A percentile compares a stretch with the other conserved stretches of the same genome.
These are phyloP conservation scores for Sparus aurata DNA, from an alignment of 2,797 vertebrate species.

Conservation along the genomic window DNA sequence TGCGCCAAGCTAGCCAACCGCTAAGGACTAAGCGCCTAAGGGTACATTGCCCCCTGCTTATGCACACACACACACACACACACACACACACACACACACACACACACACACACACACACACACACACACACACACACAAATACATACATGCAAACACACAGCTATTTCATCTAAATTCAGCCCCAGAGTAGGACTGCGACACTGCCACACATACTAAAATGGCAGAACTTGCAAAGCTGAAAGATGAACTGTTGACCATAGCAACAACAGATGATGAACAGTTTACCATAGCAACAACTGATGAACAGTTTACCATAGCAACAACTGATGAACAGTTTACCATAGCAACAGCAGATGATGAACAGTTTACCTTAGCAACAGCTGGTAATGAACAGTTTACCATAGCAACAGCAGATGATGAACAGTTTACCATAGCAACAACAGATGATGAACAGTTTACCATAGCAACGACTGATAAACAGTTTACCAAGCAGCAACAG, in stretches of 20 bases:
- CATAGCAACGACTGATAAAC: not conserved
- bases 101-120: constrained; percentile 29
- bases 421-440: not conserved
- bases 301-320: not conserved
- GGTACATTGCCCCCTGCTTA: constrained; percentile 72
- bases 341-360: not conserved
- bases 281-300: not conserved
- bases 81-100: constrained; percentile 20
- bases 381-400: not conserved
- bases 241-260: constrained; percentile 39
- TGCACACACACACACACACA: constrained; percentile 3
- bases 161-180: constrained; percentile 72
- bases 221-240: constrained; percentile 27
- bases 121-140: constrained; percentile 20
- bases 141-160: constrained; percentile 57
- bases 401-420: constrained; percentile 16
- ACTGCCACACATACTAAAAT: constrained; percentile 66
- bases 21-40: constrained; percentile 80
- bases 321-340: not conserved
- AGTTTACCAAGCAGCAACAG: not conserved
- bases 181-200: constrained; percentile 26
- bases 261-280: constrained; percentile 11
- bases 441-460: not conserved
- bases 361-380: constrained; percentile 21
- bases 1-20: constrained; percentile 78